Evolutionary conservation across 2,888 invertebrate genomes (phyloP), one percentile per base, ranked within the genome.

Genomic region (Phyllotreta cruciferae): DNA sequence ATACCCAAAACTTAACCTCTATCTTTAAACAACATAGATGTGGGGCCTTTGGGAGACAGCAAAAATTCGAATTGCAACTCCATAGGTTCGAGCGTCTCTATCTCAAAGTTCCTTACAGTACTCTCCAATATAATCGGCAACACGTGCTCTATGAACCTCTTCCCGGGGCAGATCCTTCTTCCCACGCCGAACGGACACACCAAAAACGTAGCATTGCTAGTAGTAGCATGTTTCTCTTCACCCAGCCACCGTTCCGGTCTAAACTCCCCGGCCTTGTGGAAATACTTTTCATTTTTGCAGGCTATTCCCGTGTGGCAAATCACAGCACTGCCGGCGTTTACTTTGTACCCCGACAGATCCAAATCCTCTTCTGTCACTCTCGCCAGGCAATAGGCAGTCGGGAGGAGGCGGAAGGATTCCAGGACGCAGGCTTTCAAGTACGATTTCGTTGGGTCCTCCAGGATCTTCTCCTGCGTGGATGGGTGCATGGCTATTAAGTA

Each of bases 221-320:
- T 3, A 76, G 79, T 71, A 74, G 74, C 70, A 37, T 66, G 62
- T 70, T 72, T 74, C 54, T 74, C 72, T 45, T 85, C 82, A 9
- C 83, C 79, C 24, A 91, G 74, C 94, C 94, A 94, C 42, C 94
- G 84, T 75, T 93, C 93, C 0, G 94, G 94, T 5, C 85, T 78
- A 76, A 88, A 94, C 69, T 88, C 84, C 11, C 82, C 80, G 3
- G 94, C 89, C 44, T 88, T 82, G 74, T 85, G 84, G 79, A 94
- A 94, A 80, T 94, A 92, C 69, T 83, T 83, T 53, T 91, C 89
- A 63, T 88, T 86, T 61, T 89, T 83, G 70, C 93, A 91, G 0
- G 94, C 92, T n/a, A 92, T 86, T 79, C 90, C 91, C 2, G 91
- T 92, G 76, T 95, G 94, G 55, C 92, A 89, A 34, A 94, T 80